Evolutionary conservation across 92 coral and sea anemone species (phyloP).

Genomic region (Phenganax marumi): DNA sequence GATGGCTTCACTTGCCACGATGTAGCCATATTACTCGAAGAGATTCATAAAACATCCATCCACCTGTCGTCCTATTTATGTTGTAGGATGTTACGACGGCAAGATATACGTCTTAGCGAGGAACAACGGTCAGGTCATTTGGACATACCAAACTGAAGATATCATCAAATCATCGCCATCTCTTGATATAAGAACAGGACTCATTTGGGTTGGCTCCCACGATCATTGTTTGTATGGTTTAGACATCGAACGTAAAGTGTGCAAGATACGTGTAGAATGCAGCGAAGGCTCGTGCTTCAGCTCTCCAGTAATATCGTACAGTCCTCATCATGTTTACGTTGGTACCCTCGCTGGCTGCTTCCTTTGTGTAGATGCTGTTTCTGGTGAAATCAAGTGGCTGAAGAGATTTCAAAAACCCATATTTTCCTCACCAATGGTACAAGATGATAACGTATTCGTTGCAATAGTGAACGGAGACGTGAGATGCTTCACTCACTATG

Average conservation of each 20-base stretch:
- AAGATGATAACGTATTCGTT: slow-evolving; percentile 57
- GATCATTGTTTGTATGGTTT: slow-evolving; percentile 76
- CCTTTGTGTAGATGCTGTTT: slow-evolving; percentile 57
- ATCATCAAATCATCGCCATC: slow-evolving; percentile 86
- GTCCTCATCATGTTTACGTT: slow-evolving; percentile 66
- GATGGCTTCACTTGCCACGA: too few species aligned
- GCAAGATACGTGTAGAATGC: slow-evolving; percentile 65
- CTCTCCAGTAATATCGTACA: slow-evolving; percentile 66
- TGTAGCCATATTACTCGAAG: neutral
- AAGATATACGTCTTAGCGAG: slow-evolving; percentile 78
- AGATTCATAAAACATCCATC: too few species aligned
- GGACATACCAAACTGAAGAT: slow-evolving; percentile 80
- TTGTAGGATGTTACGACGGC: slow-evolving; percentile 91
- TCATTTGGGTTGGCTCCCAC: slow-evolving; percentile 95
- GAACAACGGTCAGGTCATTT: slow-evolving; percentile 56
- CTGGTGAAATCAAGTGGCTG: slow-evolving; percentile 62
- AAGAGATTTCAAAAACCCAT: slow-evolving; percentile 78
- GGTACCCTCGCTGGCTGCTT: slow-evolving; percentile 74
- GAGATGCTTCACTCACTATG: slow-evolving; percentile 63
- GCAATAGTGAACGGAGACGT: slow-evolving; percentile 73
- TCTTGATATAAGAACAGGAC: slow-evolving; percentile 77
- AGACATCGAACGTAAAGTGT: slow-evolving; percentile 54
- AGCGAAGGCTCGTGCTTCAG: slow-evolving; percentile 84
- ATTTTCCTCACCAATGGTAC: slow-evolving; percentile 73
- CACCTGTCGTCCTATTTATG: neutral